Base-by-base conservation (phyloP, 2,113 vertebrate species). In the Oplegnathus fasciatus region DNA sequence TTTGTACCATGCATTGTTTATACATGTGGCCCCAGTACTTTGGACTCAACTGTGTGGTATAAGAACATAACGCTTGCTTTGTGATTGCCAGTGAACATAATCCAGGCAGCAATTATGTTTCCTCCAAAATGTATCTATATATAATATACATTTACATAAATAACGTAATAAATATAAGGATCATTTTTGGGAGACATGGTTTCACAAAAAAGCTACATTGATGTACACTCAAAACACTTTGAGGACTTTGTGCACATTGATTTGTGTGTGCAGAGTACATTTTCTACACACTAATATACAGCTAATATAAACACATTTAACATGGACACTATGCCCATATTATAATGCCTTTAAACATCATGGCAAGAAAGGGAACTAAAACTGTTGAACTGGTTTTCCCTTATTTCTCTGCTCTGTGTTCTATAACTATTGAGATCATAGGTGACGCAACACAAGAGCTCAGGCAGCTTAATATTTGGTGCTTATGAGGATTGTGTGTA, bases 381-480 rank as follows among this genome's bases (percentile, higher is more conserved):
- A 17, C 18, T 46, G 26, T 57, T 30, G 6, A 20, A 26, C 24
- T 57, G 42, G 5, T 20, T 32, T 37, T 26, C 55, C 13, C 11
- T 28, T 18, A 9, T 26, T 9, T 11, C 24, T 78, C 62, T 15
- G 3, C 67, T 30, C 37, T 66, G 5, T 77, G 52, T 65, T 40
- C 6, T 58, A 1, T 42, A 30, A 22, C 69, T 50, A 26, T 6
- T 44, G 20, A 71, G 30, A 76, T 52, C 48, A 65, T 6, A 62
- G 46, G 24, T 75, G 57, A 85, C 8, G 9, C 2, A 30, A 60
- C 9, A 40, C 26, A 44, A 75, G 42, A 54, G 15, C 54, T 60
- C 54, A 32, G 37, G 37, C 57, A 66, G 30, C 40, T 76, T 32
- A 61, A 65, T 61, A 62, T 74, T 13, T n/a, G 22, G 42, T 61